Conservation (phyloP, 2,113 vertebrate genomes). For the Phodopus roborovskii region DNA sequence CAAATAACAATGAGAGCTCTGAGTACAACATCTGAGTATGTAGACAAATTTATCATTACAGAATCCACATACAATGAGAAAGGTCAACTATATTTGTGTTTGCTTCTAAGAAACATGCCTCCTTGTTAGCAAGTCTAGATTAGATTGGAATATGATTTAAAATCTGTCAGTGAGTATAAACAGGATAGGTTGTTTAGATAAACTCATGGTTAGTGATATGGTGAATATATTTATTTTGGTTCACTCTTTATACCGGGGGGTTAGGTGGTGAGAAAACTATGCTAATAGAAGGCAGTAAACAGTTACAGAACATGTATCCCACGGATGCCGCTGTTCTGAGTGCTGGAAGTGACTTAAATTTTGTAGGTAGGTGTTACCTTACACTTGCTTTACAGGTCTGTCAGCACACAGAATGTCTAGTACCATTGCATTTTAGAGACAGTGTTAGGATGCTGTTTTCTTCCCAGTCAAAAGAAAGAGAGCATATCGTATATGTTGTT, state of each 20-base stretch:
- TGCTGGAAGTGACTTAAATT: background rate
- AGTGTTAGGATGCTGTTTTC: background rate
- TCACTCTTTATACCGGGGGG: background rate
- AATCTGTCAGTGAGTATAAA: background rate
- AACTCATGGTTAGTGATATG: background rate
- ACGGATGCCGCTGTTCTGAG: background rate
- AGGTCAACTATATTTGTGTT: background rate
- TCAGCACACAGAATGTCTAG: background rate
- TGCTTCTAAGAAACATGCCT: conserved; percentile 9
- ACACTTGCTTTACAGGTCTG: background rate
- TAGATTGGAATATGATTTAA: background rate
- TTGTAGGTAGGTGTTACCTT: too few relatives aligned
- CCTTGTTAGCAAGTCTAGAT: background rate
- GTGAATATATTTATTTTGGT: background rate
- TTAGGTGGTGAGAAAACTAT: background rate
- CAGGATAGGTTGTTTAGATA: background rate
- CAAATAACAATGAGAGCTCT: background rate
- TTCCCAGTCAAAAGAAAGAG: background rate
- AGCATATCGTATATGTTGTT: background rate
- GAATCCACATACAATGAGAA: background rate
- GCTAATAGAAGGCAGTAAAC: background rate
- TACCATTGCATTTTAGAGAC: background rate
- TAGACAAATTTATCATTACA: background rate
- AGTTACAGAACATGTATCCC: background rate
- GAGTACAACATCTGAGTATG: background rate